Base-by-base conservation (phyloP, 2,113 vertebrate species). In the Limanda limanda region DNA sequence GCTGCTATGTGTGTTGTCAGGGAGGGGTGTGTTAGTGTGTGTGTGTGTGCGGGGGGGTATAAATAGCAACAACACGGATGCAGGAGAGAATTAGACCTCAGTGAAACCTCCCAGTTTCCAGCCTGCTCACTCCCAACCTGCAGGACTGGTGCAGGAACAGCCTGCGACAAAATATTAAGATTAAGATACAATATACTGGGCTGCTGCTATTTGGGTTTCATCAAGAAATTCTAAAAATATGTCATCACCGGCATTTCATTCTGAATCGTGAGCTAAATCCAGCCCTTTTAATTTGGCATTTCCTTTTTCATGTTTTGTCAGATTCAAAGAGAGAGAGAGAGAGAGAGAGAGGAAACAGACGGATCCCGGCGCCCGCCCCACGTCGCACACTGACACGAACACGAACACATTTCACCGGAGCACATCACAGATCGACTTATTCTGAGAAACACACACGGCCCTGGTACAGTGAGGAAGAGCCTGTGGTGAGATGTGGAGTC, bases 21-120 rank as follows among this genome's bases (percentile, higher is more conserved):
- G 24, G 24, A 5, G 13, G n/a, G 31, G 31, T 31, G 31, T 31
- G 31, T 31, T 5, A 6, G 27, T 31, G 27, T 7, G 27, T 31
- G 27, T 31, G 27, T 31, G 27, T 31, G 31, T 31, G 31, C 0
- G 68, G 15, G n/a, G 63, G 5, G 65, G 75, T 89, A 92, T 86
- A 91, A 91, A 91, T 91, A 93, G 89, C 81, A 85, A 88, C 83
- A 75, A 72, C 68, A 78, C 71, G 65, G 70, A 85, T 76, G 70
- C 71, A 76, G 59, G 77, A 71, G 5, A 72, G 69, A 81, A 73
- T 68, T 25, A 81, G 64, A 78, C 70, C 25, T 76, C 74, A 81
- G 7, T 63, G 63, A 83, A 87, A 71, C 80, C 74, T 78, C 66
- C 54, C 71, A 4, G 12, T 81, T 83, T 68, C 11, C 2, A 55